These are phyloP conservation scores for Tetramorium simillimum DNA, from an alignment of 1,140 invertebrate genomes.

Conservation along the genomic window DNA sequence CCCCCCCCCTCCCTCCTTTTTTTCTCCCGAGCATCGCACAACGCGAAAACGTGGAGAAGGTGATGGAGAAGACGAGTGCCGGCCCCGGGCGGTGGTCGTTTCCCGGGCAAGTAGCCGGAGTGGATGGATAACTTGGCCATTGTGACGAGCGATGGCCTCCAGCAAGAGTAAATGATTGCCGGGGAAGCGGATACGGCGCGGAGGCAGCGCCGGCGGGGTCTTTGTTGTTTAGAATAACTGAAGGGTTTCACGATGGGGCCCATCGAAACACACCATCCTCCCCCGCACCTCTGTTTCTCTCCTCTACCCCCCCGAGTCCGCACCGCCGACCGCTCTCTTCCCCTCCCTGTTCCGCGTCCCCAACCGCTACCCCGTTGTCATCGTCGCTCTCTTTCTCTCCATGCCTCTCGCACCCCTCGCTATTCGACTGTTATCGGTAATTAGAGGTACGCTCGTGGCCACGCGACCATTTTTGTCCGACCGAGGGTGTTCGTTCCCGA, in stretches of 20 bases:
- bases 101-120: conserved; percentile 83
- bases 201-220: conserved; percentile 79
- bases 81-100: conserved; percentile 78
- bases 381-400: conserved; percentile 17
- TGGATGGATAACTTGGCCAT: conserved; percentile 84
- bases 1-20: neutral
- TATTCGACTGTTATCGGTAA: conserved; percentile 83
- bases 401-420: conserved; percentile 61
- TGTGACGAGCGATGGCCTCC: conserved; percentile 83
- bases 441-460: conserved; percentile 83
- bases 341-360: conserved; percentile 19
- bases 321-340: neutral
- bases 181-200: conserved; percentile 74
- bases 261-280: conserved; percentile 60
- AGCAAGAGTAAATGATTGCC: conserved; percentile 84
- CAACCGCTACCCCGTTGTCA: conserved; percentile 4
- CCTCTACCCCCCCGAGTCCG: neutral
- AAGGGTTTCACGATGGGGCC: conserved; percentile 80
- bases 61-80: conserved; percentile 77
- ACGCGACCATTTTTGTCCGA: conserved; percentile 81
- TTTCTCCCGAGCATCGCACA: neutral
- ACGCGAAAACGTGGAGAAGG: conserved; percentile 68
- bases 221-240: conserved; percentile 85
- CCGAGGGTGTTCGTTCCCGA: conserved; percentile 50
- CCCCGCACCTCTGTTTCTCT: conserved; percentile 24